These are phyloP conservation scores for Anastrepha ludens DNA, from an alignment of 1,140 invertebrate genomes.

Conservation along the genomic window DNA sequence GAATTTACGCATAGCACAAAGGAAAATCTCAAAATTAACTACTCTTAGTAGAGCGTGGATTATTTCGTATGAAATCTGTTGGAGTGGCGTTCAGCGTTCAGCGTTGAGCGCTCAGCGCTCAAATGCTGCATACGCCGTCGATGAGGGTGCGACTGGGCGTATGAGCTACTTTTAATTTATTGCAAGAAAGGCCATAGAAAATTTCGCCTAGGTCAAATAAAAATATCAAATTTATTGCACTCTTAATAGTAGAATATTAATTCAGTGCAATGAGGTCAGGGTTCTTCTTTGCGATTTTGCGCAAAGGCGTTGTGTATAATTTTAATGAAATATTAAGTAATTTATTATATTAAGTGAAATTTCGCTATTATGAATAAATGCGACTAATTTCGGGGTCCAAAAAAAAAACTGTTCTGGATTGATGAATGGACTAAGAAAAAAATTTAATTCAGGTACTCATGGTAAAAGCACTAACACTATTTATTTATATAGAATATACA, in stretches of 20 bases:
- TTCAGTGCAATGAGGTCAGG: neutral
- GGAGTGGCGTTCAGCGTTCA: neutral
- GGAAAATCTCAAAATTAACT: slow-evolving; percentile 37
- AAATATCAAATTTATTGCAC: slow-evolving; percentile 9
- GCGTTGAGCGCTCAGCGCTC: neutral
- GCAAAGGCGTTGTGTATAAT: too few species aligned
- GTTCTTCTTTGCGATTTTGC: neutral
- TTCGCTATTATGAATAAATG: too few species aligned
- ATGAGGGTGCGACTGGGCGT: neutral
- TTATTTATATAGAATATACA: too few species aligned
- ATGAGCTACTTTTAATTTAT: slow-evolving; percentile 19
- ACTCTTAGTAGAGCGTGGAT: neutral
- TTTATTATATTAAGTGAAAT: too few species aligned
- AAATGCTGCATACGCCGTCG: neutral
- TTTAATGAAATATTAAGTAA: too few species aligned
- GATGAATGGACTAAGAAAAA: too few species aligned
- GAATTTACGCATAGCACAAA: slow-evolving; percentile 27
- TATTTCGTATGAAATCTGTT: neutral
- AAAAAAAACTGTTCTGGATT: too few species aligned
- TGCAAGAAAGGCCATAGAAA: neutral
- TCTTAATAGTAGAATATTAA: neutral
- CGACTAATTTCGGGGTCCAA: too few species aligned
- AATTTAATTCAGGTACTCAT: too few species aligned
- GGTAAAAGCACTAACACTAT: too few species aligned
- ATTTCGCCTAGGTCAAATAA: neutral